These are phyloP conservation scores for Callipepla californica DNA, from an alignment of 2,113 vertebrate species.

Conservation along the genomic window DNA sequence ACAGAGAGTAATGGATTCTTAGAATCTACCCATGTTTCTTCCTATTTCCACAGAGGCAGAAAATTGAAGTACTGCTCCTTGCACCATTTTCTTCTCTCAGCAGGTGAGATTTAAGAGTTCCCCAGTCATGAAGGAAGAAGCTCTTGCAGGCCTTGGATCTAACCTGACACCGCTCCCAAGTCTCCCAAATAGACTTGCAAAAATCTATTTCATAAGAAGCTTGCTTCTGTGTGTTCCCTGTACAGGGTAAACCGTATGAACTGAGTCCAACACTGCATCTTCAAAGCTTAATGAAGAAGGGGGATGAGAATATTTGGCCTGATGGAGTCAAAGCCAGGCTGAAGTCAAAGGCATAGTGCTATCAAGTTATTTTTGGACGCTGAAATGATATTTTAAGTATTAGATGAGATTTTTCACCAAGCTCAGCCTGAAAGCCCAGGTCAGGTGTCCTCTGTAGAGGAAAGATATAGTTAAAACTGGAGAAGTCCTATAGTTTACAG, in stretches of 20 bases:
- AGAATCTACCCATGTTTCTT: neutral
- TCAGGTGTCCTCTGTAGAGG: neutral
- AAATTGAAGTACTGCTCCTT: neutral
- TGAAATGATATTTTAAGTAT: neutral
- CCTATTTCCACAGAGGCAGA: neutral
- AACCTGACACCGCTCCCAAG: neutral
- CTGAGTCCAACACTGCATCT: neutral
- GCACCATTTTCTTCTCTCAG: neutral
- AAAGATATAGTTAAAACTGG: neutral
- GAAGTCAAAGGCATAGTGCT: neutral
- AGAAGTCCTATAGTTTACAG: neutral
- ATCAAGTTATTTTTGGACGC: neutral
- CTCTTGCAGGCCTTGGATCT: neutral
- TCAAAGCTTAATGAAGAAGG: neutral
- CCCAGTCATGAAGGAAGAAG: neutral
- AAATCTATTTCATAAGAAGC: neutral
- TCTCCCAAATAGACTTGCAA: neutral
- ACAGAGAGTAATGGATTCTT: neutral
- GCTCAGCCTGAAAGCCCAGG: neutral
- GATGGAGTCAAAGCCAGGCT: neutral
- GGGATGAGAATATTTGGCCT: neutral
- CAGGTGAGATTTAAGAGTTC: neutral
- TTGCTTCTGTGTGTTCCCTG: neutral
- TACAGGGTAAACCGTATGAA: neutral
- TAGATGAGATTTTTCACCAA: neutral